These are phyloP conservation scores for Lepidurus arcticus DNA, from an alignment of 1,140 invertebrate genomes.

Conservation along the genomic window DNA sequence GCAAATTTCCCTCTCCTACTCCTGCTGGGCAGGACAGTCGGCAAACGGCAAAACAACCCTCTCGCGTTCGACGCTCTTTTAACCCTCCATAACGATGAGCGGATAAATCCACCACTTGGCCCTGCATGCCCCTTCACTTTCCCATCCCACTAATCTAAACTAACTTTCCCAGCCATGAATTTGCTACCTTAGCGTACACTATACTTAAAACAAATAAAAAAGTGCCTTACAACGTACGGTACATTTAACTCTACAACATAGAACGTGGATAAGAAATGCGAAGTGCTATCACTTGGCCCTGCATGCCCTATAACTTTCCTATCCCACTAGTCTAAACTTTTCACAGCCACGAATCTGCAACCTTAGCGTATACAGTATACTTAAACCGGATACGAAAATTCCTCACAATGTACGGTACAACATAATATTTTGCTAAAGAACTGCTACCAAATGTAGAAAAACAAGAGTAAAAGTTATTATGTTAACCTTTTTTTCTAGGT, in stretches of 20 bases:
- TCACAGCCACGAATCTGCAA: too few relatives aligned
- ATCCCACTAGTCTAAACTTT: not conserved
- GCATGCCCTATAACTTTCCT: not conserved
- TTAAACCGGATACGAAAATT: not conserved
- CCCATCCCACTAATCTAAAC: not conserved
- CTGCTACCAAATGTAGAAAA: not conserved
- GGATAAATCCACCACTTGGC: not conserved
- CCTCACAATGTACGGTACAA: not conserved
- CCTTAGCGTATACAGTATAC: too few relatives aligned
- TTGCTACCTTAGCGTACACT: too few relatives aligned
- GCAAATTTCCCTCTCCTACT: slow-evolving; percentile 4
- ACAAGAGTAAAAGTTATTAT: not conserved
- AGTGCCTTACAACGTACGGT: not conserved
- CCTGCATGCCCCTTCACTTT: slow-evolving; percentile 22
- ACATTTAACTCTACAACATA: not conserved
- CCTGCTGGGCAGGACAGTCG: not conserved
- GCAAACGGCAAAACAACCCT: not conserved
- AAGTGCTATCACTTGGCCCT: not conserved
- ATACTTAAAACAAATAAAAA: too few relatives aligned
- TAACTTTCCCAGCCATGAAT: too few relatives aligned
- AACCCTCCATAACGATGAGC: not conserved
- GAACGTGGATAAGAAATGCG: not conserved
- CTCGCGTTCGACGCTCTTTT: not conserved
- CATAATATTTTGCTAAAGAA: not conserved
- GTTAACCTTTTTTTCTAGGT: not conserved